Conservation (phyloP, 1,140 invertebrate genomes). For the Dendrolimus kikuchii region DNA sequence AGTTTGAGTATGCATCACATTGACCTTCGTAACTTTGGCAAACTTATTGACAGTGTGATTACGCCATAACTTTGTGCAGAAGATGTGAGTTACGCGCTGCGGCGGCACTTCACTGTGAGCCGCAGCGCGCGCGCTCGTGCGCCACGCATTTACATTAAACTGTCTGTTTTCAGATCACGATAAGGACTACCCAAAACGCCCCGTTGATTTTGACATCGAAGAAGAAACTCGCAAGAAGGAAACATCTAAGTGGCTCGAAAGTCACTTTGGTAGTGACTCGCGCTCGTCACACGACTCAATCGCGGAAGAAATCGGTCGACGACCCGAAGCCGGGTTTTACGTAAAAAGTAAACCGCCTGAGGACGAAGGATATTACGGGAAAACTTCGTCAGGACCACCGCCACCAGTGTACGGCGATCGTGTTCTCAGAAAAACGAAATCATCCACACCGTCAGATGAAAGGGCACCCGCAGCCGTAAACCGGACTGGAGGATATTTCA, state of each 20-base stretch:
- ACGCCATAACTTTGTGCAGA: constrained; percentile 49
- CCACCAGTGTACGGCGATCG: constrained; percentile 55
- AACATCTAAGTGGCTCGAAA: constrained; percentile 91
- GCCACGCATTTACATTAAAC: constrained; percentile 21
- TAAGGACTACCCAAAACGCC: constrained; percentile 87
- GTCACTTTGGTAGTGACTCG: constrained; percentile 91
- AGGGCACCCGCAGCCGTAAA: constrained; percentile 39
- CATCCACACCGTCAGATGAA: constrained; percentile 61
- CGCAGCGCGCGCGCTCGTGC: constrained; percentile 37
- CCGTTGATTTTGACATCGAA: constrained; percentile 88
- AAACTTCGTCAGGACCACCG: constrained; percentile 45
- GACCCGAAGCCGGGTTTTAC: constrained; percentile 80
- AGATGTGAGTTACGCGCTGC: constrained; percentile 23
- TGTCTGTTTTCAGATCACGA: constrained; percentile 64
- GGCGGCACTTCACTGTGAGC: constrained; percentile 27
- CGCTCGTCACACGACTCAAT: constrained; percentile 79
- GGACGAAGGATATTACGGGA: constrained; percentile 59
- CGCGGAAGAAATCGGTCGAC: constrained; percentile 71
- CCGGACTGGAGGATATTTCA: constrained; percentile 74
- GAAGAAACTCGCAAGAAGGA: constrained; percentile 90
- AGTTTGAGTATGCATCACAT: constrained; percentile 47
- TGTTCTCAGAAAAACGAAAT: constrained; percentile 56
- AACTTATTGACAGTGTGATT: constrained; percentile 62
- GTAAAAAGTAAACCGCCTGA: constrained; percentile 78
- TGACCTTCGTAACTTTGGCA: constrained; percentile 66